phyloP scores from a whole-genome alignment of 2,113 vertebrate species.

The Athene cunicularia region DNA sequence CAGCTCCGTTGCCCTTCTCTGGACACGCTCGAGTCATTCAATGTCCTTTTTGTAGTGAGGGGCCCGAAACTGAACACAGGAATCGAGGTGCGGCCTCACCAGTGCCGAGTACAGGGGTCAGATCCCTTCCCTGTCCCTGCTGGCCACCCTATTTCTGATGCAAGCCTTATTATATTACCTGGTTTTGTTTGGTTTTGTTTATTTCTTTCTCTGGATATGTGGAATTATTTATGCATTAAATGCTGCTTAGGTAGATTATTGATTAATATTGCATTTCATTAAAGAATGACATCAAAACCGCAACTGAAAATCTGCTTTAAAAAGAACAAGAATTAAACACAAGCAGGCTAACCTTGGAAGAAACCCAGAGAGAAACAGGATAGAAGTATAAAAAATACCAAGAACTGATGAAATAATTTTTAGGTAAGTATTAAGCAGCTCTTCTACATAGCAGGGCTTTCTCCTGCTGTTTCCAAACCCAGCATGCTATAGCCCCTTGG shows the following conservation, averaged over 20 bases:
- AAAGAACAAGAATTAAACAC: slow-evolving; percentile 33
- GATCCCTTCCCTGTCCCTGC: no score
- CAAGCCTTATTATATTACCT: no score
- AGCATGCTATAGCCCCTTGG: neutral
- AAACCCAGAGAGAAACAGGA: neutral
- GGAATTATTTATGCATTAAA: neutral
- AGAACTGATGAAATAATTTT: neutral
- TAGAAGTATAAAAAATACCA: neutral
- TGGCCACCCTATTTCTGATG: no score
- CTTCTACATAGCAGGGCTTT: neutral
- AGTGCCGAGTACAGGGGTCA: no score
- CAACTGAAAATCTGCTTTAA: neutral
- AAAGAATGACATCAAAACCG: neutral
- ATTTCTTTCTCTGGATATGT: neutral
- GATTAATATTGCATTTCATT: neutral
- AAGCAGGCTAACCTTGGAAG: slow-evolving; percentile 30
- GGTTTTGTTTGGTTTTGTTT: no score
- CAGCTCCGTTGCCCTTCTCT: no score
- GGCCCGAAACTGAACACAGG: no score
- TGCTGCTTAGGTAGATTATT: neutral
- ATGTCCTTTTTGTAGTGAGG: no score
- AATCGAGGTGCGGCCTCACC: no score
- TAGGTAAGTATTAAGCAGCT: slow-evolving; percentile 12
- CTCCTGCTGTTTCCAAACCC: neutral
- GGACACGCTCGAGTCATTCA: no score